A percentile compares a stretch with the other conserved stretches of the same genome.
phyloP scores from a whole-genome alignment of 2,797 vertebrate genomes.

The Cyprinella venusta region DNA sequence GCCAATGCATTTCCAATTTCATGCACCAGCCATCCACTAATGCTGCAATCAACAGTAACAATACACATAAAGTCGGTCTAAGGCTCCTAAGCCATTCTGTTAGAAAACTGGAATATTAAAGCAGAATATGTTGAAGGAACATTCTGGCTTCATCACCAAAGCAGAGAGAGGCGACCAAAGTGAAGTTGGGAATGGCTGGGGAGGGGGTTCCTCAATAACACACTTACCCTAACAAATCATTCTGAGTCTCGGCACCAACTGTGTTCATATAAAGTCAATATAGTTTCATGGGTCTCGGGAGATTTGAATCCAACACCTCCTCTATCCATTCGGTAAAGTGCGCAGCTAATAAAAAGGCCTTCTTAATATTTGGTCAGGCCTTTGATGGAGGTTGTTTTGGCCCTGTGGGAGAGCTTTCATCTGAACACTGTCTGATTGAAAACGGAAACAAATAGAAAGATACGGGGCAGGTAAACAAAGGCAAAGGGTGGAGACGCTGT shows the following conservation, averaged over 20 bases:
- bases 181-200: background rate
- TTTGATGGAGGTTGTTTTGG: conserved; percentile 66
- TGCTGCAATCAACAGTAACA: conserved; percentile 53
- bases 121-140: conserved; percentile 41
- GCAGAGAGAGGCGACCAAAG: conserved; percentile 39
- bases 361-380: conserved; percentile 66
- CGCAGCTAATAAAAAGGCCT: conserved; percentile 69
- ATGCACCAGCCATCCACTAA: conserved; percentile 44
- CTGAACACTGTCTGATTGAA: conserved; percentile 54
- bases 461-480: conserved; percentile 67
- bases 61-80: conserved; percentile 48
- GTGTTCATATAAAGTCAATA: conserved; percentile 61
- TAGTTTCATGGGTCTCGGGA: conserved; percentile 71
- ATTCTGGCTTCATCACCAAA: conserved; percentile 61
- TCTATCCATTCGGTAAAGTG: conserved; percentile 5
- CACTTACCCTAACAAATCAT: conserved; percentile 60
- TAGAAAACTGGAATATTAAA: conserved; percentile 43
- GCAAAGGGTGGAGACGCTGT: conserved; percentile 41
- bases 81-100: conserved; percentile 43
- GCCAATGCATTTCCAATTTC: conserved; percentile 50
- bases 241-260: conserved; percentile 59
- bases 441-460: conserved; percentile 28
- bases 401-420: conserved; percentile 58
- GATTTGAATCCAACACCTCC: conserved; percentile 67
- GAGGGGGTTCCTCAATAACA: conserved; percentile 54